Evolutionary conservation across 2,113 vertebrate genomes (phyloP).

Genomic region (Eulemur rufifrons): DNA sequence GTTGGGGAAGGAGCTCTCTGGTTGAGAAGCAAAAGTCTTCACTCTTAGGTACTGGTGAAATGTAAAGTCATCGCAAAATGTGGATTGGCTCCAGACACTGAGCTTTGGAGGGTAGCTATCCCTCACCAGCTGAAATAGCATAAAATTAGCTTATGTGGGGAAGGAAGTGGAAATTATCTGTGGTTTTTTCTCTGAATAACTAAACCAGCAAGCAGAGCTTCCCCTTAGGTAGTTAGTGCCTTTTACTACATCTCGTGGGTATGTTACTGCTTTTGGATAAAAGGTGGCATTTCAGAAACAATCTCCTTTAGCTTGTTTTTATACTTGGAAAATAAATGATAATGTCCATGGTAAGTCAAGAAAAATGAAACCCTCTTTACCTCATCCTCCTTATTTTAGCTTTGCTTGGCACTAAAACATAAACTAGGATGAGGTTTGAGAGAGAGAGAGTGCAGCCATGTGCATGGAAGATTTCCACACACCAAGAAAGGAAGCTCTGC

Average conservation of each 20-base stretch:
- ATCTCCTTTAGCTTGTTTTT: background rate
- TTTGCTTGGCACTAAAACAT: background rate
- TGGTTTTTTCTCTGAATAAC: background rate
- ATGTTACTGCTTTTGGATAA: background rate
- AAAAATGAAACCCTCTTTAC: background rate
- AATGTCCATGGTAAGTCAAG: background rate
- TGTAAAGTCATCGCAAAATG: background rate
- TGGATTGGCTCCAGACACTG: background rate
- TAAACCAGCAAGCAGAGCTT: background rate
- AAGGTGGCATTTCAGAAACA: background rate
- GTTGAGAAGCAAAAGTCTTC: background rate
- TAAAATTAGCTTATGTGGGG: background rate
- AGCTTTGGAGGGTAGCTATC: background rate
- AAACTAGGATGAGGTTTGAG: background rate
- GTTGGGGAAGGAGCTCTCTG: background rate
- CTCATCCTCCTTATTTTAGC: background rate
- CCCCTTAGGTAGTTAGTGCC: background rate
- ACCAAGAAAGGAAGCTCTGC: background rate
- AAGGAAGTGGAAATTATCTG: background rate
- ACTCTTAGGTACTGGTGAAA: background rate
- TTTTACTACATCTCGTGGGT: background rate
- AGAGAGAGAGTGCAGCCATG: background rate
- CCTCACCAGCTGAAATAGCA: background rate
- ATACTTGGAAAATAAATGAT: background rate
- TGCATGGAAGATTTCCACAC: background rate